Percentiles rank a stretch among this genome's conserved stretches.
These are phyloP conservation scores for Deilephila porcellus DNA, from an alignment of 2,888 invertebrate genomes.

Conservation along the genomic window DNA sequence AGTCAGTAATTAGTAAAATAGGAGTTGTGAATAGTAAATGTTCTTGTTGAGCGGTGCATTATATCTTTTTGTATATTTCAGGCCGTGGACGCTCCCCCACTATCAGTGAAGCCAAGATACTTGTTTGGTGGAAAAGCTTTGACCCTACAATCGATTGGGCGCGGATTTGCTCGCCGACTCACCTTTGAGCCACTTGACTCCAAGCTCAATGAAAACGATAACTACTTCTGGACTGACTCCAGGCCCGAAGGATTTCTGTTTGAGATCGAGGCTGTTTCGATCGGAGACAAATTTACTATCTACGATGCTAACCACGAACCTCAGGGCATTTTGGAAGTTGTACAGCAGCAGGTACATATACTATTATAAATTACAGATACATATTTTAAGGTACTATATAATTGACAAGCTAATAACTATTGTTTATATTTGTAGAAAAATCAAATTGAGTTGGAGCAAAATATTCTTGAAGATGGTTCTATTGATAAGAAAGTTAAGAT, in stretches of 20 bases:
- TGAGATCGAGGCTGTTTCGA: constrained; percentile 87
- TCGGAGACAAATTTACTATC: constrained; percentile 89
- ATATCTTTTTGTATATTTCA: constrained; percentile 64
- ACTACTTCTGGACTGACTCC: constrained; percentile 92
- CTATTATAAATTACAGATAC: background rate
- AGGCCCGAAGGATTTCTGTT: constrained; percentile 89
- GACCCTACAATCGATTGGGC: constrained; percentile 87
- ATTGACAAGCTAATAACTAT: background rate
- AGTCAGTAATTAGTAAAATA: background rate
- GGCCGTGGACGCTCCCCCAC: constrained; percentile 73
- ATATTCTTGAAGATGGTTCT: constrained; percentile 70
- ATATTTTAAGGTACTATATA: background rate
- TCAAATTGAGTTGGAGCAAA: constrained; percentile 78
- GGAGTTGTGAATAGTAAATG: constrained; percentile 9
- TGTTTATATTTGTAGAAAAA: constrained; percentile 66
- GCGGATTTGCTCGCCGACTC: constrained; percentile 89
- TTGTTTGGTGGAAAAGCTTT: constrained; percentile 88
- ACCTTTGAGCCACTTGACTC: constrained; percentile 88
- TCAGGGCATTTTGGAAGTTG: constrained; percentile 88
- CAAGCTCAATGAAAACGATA: constrained; percentile 87
- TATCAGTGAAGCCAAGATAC: constrained; percentile 81
- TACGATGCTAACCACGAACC: constrained; percentile 87
- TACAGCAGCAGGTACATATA: constrained; percentile 85
- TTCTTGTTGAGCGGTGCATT: constrained; percentile 45
- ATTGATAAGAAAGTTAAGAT: constrained; percentile 87